Evolutionary conservation across 2,113 vertebrate species (phyloP), one percentile per base, ranked within the genome.

Genomic region (Heterotis niloticus): DNA sequence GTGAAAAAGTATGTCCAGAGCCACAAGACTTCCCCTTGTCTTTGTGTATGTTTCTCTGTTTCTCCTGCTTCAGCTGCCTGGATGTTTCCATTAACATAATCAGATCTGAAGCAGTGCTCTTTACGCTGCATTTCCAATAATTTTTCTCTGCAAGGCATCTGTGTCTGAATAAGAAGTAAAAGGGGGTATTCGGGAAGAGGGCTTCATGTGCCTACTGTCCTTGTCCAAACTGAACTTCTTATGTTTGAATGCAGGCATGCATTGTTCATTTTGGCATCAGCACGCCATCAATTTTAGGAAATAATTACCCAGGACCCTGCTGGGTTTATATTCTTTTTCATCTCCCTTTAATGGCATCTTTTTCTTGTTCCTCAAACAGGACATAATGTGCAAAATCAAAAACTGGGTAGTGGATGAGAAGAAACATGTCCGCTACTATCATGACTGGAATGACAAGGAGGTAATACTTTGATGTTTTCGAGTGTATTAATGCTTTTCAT

Each of bases 391-490:
- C 87, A 99, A 99, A 92, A 90, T 99, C 83, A 98, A 94, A 92
- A 93, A 91, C 83, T 99, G 97, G 98, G 90, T 98, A 86, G 90
- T 92, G 82, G 96, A 99, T 24, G 95, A 99, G 87, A 98, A 98
- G 94, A 99, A 98, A 89, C 95, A 95, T 85, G 87, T 98, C 85
- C 91, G 96, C 64, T 99, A 95, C 93, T 95, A 91, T 89, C 92
- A 90, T 56, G 98, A 99, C 76, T 99, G 98, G 98, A 99, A 99
- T 76, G 98, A 99, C 86, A 99, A 98, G 93, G 97, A 99, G 95
- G 98, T 98, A 89, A 71, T 87, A n/a, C 66, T 76, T 78, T 67
- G 66, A 75, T 74, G 44, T 75, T 7, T 59, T 60, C 64, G 51
- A 52, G 71, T 80, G 26, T 74, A 82, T 82, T 80, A 82, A 82